A percentile compares a stretch with the other conserved stretches of the same genome.
phyloP scores from a whole-genome alignment of 2,113 vertebrate species.

The Mobula hypostoma region DNA sequence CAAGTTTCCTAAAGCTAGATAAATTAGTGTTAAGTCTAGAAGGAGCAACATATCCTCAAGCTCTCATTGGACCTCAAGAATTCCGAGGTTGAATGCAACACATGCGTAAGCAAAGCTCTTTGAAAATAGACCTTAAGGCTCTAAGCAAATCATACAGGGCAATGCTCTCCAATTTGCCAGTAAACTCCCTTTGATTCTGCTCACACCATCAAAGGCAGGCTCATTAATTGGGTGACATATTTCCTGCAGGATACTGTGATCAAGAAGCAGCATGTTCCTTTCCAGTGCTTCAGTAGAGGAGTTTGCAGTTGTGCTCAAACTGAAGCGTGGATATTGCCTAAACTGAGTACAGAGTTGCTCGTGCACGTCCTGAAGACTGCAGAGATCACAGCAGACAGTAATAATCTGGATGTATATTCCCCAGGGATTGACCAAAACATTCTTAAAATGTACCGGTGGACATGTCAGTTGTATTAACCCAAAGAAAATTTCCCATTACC shows the following conservation, averaged over 20 bases:
- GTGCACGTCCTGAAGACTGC: slow-evolving; percentile 97
- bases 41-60: too few species aligned
- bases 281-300: slow-evolving; percentile 91
- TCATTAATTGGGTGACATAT: slow-evolving; percentile 95
- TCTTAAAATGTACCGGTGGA: slow-evolving; percentile 88
- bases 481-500: slow-evolving; percentile 96
- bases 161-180: too few species aligned
- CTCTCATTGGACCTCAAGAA: too few species aligned
- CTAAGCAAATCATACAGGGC: too few species aligned
- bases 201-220: slow-evolving; percentile 97
- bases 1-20: too few species aligned
- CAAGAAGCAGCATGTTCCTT: slow-evolving; percentile 90
- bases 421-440: slow-evolving; percentile 97
- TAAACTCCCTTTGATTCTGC: slow-evolving; percentile 95
- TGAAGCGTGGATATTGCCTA: slow-evolving; percentile 91
- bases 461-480: slow-evolving; percentile 93
- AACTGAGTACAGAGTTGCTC: slow-evolving; percentile 92
- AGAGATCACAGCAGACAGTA: slow-evolving; percentile 82
- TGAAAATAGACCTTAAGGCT: too few species aligned
- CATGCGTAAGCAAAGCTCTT: too few species aligned
- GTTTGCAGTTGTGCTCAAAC: slow-evolving; percentile 93
- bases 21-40: too few species aligned
- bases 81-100: too few species aligned
- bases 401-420: slow-evolving; percentile 94
- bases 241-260: slow-evolving; percentile 74